phyloP scores from a whole-genome alignment of 2,888 invertebrate species.

The Gari tellinella region DNA sequence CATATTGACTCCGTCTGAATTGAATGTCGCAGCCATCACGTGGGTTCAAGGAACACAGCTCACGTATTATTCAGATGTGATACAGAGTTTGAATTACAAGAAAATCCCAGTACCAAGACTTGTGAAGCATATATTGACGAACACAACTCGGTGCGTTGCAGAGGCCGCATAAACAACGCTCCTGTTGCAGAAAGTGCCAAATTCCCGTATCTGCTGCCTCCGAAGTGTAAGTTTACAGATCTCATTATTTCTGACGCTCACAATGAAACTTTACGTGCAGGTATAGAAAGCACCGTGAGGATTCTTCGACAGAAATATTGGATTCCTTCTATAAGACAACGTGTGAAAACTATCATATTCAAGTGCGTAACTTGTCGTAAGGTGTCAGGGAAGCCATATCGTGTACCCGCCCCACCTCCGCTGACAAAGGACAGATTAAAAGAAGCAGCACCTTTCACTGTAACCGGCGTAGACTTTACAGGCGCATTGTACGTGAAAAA shows the following conservation, averaged over 20 bases:
- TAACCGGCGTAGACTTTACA: too few relatives aligned
- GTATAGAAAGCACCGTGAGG: slow-evolving; percentile 1
- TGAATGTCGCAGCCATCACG: too few relatives aligned
- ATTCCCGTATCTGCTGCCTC: slow-evolving; percentile 16
- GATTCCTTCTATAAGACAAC: slow-evolving; percentile 12
- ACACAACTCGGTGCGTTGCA: too few relatives aligned
- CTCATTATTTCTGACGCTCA: slow-evolving; percentile 9
- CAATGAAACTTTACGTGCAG: not conserved
- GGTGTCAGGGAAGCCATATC: slow-evolving; percentile 1
- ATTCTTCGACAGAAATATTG: slow-evolving; percentile 11
- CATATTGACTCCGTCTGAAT: too few relatives aligned
- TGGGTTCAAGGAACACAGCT: too few relatives aligned
- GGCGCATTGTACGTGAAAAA: too few relatives aligned
- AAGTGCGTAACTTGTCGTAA: slow-evolving; percentile 2
- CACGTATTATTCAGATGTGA: too few relatives aligned
- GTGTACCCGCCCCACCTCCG: not conserved
- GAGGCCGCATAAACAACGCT: slow-evolving; percentile 25
- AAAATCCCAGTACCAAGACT: too few relatives aligned
- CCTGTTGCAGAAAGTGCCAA: slow-evolving; percentile 6
- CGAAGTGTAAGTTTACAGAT: not conserved
- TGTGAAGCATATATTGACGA: too few relatives aligned
- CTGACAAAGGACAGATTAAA: too few relatives aligned
- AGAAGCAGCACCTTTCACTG: too few relatives aligned
- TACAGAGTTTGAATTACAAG: too few relatives aligned
- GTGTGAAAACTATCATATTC: not conserved